Conservation (phyloP, 1,140 invertebrate genomes). For the Nasonia longicornis region DNA sequence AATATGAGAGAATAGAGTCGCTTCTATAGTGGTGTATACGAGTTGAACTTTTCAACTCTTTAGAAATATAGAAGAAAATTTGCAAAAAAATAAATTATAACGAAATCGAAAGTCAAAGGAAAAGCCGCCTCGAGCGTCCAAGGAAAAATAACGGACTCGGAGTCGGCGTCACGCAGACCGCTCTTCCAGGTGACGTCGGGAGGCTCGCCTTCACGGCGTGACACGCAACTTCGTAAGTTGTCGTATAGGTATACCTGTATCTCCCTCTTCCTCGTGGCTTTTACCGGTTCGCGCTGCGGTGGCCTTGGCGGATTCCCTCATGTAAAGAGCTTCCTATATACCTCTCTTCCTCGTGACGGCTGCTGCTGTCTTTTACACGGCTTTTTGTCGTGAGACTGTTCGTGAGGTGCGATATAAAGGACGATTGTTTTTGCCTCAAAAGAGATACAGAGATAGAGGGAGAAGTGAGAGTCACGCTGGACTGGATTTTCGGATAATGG, state of each 20-base stretch:
- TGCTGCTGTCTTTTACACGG: background rate
- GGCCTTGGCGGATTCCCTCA: constrained; percentile 35
- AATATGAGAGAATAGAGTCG: no score
- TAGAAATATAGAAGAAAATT: no score
- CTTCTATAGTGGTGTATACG: no score
- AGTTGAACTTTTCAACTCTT: no score
- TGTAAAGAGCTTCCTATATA: background rate
- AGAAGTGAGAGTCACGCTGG: background rate
- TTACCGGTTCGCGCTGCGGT: constrained; percentile 35
- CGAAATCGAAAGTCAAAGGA: constrained; percentile 23
- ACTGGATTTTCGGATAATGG: no score
- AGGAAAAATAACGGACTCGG: constrained; percentile 36
- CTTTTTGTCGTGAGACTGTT: background rate
- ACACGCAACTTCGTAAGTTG: constrained; percentile 29
- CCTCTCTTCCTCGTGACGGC: background rate
- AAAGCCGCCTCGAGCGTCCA: background rate
- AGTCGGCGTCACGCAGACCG: constrained; percentile 12
- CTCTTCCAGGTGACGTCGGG: constrained; percentile 24
- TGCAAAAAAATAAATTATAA: no score
- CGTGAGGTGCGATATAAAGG: background rate
- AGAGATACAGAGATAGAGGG: background rate
- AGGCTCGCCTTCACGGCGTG: constrained; percentile 12
- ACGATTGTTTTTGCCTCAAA: background rate
- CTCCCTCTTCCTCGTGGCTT: constrained; percentile 4
- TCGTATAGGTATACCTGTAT: background rate